Evolutionary conservation across 2,113 vertebrate species (phyloP).

Genomic region (Gasterosteus nipponicus): DNA sequence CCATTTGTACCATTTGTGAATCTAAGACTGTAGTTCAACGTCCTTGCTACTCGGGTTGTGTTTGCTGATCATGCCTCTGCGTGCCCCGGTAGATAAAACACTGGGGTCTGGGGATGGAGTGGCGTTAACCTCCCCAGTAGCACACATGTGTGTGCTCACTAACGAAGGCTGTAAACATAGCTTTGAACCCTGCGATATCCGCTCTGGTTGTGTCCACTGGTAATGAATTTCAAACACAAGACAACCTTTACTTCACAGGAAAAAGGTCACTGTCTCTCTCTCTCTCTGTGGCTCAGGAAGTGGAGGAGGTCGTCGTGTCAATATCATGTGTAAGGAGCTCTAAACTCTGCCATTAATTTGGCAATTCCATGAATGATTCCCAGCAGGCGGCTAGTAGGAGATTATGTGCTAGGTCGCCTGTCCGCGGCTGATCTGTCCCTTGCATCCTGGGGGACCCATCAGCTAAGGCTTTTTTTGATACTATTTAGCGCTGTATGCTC

Average conservation of each 20-base stretch:
- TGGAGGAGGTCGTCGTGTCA: neutral
- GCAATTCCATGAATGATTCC: neutral
- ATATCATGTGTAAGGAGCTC: neutral
- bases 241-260: constrained; percentile 1
- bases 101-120: neutral
- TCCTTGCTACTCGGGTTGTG: neutral
- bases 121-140: neutral
- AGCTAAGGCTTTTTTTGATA: neutral
- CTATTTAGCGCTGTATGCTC: neutral
- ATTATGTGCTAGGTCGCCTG: neutral
- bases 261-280: constrained; percentile 13
- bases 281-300: neutral
- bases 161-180: constrained; percentile 1
- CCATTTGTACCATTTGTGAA: neutral
- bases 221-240: constrained; percentile 14
- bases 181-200: constrained; percentile 13
- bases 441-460: neutral
- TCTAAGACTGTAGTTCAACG: neutral
- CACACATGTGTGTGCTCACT: neutral
- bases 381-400: neutral
- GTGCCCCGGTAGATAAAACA: neutral
- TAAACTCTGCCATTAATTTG: neutral
- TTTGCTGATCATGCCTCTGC: neutral
- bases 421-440: neutral
- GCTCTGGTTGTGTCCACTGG: neutral